Conservation (phyloP, 2,113 vertebrate genomes). For the Cebidichthys violaceus region DNA sequence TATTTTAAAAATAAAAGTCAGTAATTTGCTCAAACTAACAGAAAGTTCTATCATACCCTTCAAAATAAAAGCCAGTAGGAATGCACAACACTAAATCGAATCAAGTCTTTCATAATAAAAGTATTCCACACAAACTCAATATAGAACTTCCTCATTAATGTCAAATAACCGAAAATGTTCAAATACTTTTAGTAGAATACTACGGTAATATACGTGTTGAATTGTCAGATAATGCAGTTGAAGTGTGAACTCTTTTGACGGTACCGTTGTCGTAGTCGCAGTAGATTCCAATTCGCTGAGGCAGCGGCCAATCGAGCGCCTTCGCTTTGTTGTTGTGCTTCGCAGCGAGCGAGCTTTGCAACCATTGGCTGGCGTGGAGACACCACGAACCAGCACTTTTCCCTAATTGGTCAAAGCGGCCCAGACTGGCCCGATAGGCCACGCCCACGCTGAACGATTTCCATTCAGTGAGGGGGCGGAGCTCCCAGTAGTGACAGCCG, state of each 20-base stretch:
- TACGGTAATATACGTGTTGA: too few species aligned
- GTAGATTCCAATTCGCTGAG: slow-evolving; percentile 92
- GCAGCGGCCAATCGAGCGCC: slow-evolving; percentile 86
- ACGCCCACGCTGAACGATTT: slow-evolving; percentile 93
- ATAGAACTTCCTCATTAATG: neutral
- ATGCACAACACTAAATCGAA: neutral
- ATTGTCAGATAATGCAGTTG: too few species aligned
- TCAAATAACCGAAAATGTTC: neutral
- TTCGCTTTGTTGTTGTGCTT: slow-evolving; percentile 96
- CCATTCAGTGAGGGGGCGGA: slow-evolving; percentile 91
- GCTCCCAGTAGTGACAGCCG: slow-evolving; percentile 95
- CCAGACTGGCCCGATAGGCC: slow-evolving; percentile 86
- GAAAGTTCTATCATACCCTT: neutral
- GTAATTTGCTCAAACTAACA: neutral
- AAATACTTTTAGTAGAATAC: too few species aligned
- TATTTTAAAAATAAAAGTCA: neutral
- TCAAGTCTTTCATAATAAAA: slow-evolving; percentile 18
- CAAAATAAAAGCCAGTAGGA: slow-evolving; percentile 9
- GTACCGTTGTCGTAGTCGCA: slow-evolving; percentile 92
- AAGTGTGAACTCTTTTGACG: neutral
- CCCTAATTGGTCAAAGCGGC: slow-evolving; percentile 95
- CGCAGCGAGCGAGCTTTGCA: slow-evolving; percentile 90
- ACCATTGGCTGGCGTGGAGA: slow-evolving; percentile 94
- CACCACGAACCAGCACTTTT: slow-evolving; percentile 93
- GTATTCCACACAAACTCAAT: neutral